Conservation (phyloP, 2,797 vertebrate genomes). For the Sebastiscus tertius region DNA sequence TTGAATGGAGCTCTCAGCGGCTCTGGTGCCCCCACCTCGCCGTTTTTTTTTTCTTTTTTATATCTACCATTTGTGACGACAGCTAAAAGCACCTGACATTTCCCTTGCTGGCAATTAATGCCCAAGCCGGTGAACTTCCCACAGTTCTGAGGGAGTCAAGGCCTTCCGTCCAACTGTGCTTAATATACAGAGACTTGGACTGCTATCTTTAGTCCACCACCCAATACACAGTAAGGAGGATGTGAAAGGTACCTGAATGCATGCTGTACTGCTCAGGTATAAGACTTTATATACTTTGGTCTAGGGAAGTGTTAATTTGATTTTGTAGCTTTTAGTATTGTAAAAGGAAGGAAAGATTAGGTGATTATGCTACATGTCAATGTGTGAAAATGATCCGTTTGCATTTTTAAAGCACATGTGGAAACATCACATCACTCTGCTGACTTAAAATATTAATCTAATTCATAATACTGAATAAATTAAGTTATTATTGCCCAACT, state of each 20-base stretch:
- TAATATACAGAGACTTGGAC: slow-evolving; percentile 31
- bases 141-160: neutral
- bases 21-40: neutral
- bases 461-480: neutral
- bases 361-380: neutral
- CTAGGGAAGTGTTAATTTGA: neutral
- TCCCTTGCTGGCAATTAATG: slow-evolving; percentile 57
- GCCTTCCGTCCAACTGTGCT: slow-evolving; percentile 4
- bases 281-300: neutral
- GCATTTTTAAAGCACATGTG: neutral
- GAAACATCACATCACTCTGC: neutral
- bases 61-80: slow-evolving; percentile 51
- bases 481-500: neutral
- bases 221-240: neutral
- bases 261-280: neutral
- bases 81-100: slow-evolving; percentile 72
- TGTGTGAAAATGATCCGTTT: neutral
- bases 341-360: neutral
- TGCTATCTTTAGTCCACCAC: slow-evolving; percentile 37
- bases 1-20: slow-evolving; percentile 46
- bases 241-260: neutral
- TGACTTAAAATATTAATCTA: neutral
- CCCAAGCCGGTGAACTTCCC: slow-evolving; percentile 23
- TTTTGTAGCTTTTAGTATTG: neutral
- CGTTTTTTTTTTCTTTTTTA: neutral